A percentile compares a stretch with the other conserved stretches of the same genome.
phyloP scores from a whole-genome alignment of 2,797 vertebrate genomes.

The Pipistrellus kuhlii region DNA sequence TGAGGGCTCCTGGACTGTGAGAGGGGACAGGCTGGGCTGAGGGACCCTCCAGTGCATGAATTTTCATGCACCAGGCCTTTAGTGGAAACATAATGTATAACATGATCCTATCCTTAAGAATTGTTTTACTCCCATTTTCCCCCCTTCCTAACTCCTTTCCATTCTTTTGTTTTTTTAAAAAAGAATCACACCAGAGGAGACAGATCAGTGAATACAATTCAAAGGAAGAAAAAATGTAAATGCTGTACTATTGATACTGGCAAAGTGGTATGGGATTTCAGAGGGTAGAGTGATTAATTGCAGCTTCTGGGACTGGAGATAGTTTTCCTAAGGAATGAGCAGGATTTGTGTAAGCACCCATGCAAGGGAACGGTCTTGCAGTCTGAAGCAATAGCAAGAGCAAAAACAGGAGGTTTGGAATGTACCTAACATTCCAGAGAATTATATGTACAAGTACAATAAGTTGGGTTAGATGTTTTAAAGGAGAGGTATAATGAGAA shows the following conservation, averaged over 20 bases:
- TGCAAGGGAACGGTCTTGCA: not conserved
- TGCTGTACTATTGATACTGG: not conserved
- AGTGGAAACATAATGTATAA: not conserved
- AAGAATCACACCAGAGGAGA: not conserved
- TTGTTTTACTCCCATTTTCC: not conserved
- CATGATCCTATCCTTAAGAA: not conserved
- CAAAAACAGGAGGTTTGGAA: not conserved
- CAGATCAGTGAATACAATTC: not conserved
- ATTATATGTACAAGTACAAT: not conserved
- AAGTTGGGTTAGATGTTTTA: slow-evolving; percentile 8
- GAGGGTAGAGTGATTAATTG: not conserved
- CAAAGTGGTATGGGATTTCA: not conserved
- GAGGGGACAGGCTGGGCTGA: too few species aligned
- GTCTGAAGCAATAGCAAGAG: not conserved
- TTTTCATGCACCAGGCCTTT: too few species aligned
- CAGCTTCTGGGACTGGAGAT: not conserved
- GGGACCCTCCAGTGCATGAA: too few species aligned
- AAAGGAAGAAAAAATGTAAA: not conserved
- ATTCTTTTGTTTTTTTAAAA: not conserved
- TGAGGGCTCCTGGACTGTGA: too few species aligned
- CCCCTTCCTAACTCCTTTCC: not conserved
- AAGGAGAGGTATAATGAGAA: not conserved
- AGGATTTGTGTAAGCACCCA: not conserved
- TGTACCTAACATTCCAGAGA: not conserved
- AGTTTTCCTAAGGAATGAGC: not conserved